phyloP scores from a whole-genome alignment of 2,797 vertebrate species.

The Aplochiton taeniatus region DNA sequence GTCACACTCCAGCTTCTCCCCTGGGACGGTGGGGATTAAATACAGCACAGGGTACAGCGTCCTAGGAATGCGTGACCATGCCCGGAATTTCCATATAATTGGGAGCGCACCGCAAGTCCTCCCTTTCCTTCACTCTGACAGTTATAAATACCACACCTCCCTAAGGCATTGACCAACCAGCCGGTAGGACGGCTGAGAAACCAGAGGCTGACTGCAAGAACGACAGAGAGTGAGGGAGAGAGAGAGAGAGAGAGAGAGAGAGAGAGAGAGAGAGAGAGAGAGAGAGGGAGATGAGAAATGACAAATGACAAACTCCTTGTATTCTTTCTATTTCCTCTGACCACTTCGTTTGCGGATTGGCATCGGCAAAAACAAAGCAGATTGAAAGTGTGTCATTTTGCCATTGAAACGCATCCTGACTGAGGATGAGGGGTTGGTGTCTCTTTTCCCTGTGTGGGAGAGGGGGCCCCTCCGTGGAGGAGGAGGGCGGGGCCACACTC shows the following conservation, averaged over 20 bases:
- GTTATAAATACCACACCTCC: constrained; percentile 67
- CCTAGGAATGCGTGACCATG: constrained; percentile 68
- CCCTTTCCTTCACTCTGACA: constrained; percentile 50
- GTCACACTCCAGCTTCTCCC: constrained; percentile 71
- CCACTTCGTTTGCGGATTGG: constrained; percentile 33
- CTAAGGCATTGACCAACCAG: constrained; percentile 48
- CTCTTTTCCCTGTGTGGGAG: constrained; percentile 27
- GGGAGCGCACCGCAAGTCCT: constrained; percentile 60
- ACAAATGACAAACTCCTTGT: constrained; percentile 41
- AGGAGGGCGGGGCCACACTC: constrained; percentile 28
- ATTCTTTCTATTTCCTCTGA: constrained; percentile 30
- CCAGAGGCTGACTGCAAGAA: constrained; percentile 52
- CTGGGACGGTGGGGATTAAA: constrained; percentile 68
- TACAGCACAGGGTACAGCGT: constrained; percentile 58
- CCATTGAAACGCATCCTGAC: constrained; percentile 19
- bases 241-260: no score
- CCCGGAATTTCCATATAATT: constrained; percentile 78
- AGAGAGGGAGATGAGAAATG: constrained; percentile 45
- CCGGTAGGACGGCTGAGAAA: constrained; percentile 43
- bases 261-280: no score
- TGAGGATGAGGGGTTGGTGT: constrained; percentile 29
- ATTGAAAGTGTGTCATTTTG: background rate
- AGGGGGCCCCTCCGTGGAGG: constrained; percentile 24
- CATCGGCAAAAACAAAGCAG: constrained; percentile 17
- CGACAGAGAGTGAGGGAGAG: constrained; percentile 1